Evolutionary conservation across 2,113 vertebrate genomes (phyloP), one percentile per base, ranked within the genome.

Genomic region (Pseudopodoces humilis): DNA sequence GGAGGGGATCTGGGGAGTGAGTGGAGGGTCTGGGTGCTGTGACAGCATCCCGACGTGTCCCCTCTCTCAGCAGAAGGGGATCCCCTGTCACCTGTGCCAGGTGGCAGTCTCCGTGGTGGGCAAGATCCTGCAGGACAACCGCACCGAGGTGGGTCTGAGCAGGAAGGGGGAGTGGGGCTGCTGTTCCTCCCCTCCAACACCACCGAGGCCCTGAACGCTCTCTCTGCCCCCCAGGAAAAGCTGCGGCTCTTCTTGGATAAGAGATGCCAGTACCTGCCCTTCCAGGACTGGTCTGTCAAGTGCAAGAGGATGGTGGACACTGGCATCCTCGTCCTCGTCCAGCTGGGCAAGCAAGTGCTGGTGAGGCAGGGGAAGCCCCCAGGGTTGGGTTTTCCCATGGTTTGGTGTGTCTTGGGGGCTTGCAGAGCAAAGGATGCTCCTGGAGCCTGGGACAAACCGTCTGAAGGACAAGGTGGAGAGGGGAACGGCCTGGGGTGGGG

Each of bases 31-130:
- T 2, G 2, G 11, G 62, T 76, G 76, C 53, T 0, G 0, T 15
- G 59, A 18, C 41, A 92, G 18, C 47, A n/a, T 27, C 44, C 46
- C 0, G 0, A 69, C 0, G 0, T 1, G 2, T 67, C 23, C 41
- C 7, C 8, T 70, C n/a, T 68, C 47, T 69, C 62, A 25, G 74
- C 94, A 99, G 99, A 99, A 99, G 98, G 86, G 97, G 1, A 96
- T 99, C 87, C 98, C 98, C 4, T 99, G 99, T 82, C 98, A 99
- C 59, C 49, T 99, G 39, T 99, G 99, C 93, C 99, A 99, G 95
- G 93, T 99, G 28, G 96, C 98, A 2, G 62, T 99, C 60, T 96
- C 94, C 0, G 95, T 98, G 50, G 95, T 98, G 60, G 98, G 96
- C 16, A 97, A 99, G 91, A 69, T 99, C 81, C 64, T 99, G 78